Percentiles rank a stretch among this genome's conserved stretches.
These are phyloP conservation scores for Norana najaformis DNA, from an alignment of 2,888 invertebrate species.

Conservation along the genomic window DNA sequence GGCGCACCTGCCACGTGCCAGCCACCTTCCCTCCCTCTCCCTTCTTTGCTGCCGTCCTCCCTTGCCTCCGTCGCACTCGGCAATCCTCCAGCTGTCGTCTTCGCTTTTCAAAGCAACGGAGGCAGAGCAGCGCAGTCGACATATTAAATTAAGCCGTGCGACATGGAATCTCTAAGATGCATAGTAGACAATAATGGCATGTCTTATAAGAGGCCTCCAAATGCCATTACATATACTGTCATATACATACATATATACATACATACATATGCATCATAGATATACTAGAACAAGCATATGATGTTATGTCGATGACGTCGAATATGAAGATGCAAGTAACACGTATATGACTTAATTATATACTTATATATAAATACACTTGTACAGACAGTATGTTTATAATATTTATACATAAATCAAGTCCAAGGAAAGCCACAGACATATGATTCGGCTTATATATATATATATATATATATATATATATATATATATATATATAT, in stretches of 20 bases:
- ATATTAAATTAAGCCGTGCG: not conserved
- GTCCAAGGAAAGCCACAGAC: too few species aligned
- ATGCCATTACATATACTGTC: not conserved
- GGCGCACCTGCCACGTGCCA: not conserved
- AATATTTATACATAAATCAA: too few species aligned
- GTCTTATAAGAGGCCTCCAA: slow-evolving; percentile 13
- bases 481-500: too few species aligned
- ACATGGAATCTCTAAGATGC: not conserved
- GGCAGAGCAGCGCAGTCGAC: not conserved
- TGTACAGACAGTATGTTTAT: too few species aligned
- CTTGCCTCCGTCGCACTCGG: not conserved
- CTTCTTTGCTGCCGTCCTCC: not conserved
- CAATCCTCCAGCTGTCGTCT: not conserved
- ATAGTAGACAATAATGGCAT: not conserved
- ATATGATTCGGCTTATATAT: not conserved
- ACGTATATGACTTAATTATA: not conserved
- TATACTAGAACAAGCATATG: not conserved
- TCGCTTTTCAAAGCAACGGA: too few species aligned
- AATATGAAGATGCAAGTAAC: not conserved
- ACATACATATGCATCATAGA: not conserved
- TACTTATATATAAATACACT: not conserved
- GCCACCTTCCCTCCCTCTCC: slow-evolving; percentile 29
- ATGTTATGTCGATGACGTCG: not conserved
- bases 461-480: not conserved
- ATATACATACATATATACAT: not conserved